These are phyloP conservation scores for Lypha dubia DNA, from an alignment of 2,888 invertebrate genomes.

Conservation along the genomic window DNA sequence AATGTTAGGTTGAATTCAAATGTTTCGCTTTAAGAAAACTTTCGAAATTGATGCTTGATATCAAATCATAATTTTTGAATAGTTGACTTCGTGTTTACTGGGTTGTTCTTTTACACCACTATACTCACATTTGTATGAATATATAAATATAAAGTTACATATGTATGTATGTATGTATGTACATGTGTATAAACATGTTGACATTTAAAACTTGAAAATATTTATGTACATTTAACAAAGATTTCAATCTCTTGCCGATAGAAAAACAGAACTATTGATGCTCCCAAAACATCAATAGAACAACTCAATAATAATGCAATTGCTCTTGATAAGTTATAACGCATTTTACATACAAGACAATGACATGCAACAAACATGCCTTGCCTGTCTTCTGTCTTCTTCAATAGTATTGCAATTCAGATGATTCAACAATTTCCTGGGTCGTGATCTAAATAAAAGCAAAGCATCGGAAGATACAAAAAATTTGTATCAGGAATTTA, in stretches of 20 bases:
- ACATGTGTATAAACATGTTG: too few species aligned
- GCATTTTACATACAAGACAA: slow-evolving; percentile 35
- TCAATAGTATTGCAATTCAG: slow-evolving; percentile 58
- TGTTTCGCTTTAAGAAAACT: too few species aligned
- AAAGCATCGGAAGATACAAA: slow-evolving; percentile 1
- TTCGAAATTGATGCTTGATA: too few species aligned
- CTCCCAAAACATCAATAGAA: slow-evolving; percentile 19
- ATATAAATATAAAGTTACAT: too few species aligned
- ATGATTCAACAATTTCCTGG: slow-evolving; percentile 82
- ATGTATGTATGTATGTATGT: too few species aligned
- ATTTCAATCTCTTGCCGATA: background rate
- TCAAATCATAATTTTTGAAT: too few species aligned
- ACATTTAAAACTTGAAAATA: too few species aligned
- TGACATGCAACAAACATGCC: slow-evolving; percentile 35
- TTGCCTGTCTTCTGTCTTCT: slow-evolving; percentile 1
- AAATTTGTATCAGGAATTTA: slow-evolving; percentile 32
- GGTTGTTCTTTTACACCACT: too few species aligned
- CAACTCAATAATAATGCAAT: background rate
- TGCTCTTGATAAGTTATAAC: slow-evolving; percentile 3
- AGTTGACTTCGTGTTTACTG: too few species aligned
- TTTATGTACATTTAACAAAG: too few species aligned
- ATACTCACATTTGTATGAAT: too few species aligned
- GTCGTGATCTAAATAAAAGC: slow-evolving; percentile 80
- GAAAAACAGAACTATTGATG: background rate
- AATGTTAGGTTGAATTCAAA: too few species aligned